Evolutionary conservation across 2,113 vertebrate species (phyloP), one percentile per base, ranked within the genome.

Genomic region (Sinocyclocheilus maitianheensis): DNA sequence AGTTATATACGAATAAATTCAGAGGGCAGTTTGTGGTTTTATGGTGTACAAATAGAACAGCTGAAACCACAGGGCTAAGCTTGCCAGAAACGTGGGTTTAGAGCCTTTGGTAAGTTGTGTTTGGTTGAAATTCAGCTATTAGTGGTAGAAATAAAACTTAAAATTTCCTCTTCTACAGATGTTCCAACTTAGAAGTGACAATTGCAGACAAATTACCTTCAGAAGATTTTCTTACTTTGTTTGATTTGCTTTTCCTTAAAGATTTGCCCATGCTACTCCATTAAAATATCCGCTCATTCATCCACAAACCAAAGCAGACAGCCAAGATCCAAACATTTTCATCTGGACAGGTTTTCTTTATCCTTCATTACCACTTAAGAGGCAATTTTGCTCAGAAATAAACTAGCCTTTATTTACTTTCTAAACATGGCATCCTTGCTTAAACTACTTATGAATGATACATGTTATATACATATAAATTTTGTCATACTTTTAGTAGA

Each of bases 1-100:
- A 89, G 90, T 69, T 77, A 87, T 83, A 87, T 91, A 93, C 93
- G 93, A 94, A 93, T 90, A 89, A 90, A 91, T 89, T 91, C 86
- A 67, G 79, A 51, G 78, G 85, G 91, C 91, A 89, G 55, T 79
- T 60, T 83, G 87, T 81, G 87, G 84, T 58, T 48, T 75, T 83
- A 78, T 63, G 79, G 24, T 65, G 76, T 46, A 85, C 84, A 90
- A 87, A 87, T 77, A 79, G 71, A 82, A 87, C 84, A 69, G 86
- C 82, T 80, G 46, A 58, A 79, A 78, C 85, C 72, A 78, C 76
- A 51, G 20, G 63, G 80, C 67, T 84, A 85, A 88, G 74, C 67
- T 40, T 79, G 24, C 69, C 58, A 87, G 60, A 22, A 40, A n/a
- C 30, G 77, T 81, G 53, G 58, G 37, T 72, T 55, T 43, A 67